These are phyloP conservation scores for Trachymyrmex cornetzi DNA, from an alignment of 1,140 invertebrate species.

Conservation along the genomic window DNA sequence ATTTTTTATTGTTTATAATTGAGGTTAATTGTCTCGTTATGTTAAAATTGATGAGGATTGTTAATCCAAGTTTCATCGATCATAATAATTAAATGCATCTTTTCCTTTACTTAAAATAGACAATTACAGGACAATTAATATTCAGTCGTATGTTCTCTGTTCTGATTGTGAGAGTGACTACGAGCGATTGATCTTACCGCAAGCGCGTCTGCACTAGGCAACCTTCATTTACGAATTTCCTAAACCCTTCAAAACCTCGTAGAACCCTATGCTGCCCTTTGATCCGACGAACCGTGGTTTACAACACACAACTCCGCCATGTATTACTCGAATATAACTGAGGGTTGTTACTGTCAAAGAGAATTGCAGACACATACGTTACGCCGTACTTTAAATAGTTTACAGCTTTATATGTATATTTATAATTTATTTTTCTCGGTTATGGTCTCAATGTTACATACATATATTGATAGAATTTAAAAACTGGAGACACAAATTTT, in stretches of 20 bases:
- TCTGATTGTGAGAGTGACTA: slow-evolving; percentile 5
- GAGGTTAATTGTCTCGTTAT: not conserved
- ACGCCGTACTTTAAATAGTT: slow-evolving; percentile 52
- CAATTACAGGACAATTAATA: slow-evolving; percentile 22
- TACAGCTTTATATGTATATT: slow-evolving; percentile 1
- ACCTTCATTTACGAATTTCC: slow-evolving; percentile 56
- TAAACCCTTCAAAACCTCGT: slow-evolving; percentile 21
- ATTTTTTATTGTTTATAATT: not conserved
- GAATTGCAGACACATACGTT: slow-evolving; percentile 31
- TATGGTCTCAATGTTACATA: not conserved
- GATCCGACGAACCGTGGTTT: slow-evolving; percentile 56
- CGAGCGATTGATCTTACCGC: slow-evolving; percentile 53
- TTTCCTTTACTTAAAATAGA: not conserved
- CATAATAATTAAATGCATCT: not conserved
- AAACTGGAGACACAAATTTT: not conserved
- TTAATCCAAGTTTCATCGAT: not conserved
- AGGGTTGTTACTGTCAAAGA: slow-evolving; percentile 66
- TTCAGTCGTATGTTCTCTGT: slow-evolving; percentile 7
- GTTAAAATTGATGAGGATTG: not conserved
- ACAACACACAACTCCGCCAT: slow-evolving; percentile 55
- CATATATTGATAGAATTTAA: not conserved
- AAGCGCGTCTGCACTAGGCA: slow-evolving; percentile 48
- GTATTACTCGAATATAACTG: slow-evolving; percentile 58
- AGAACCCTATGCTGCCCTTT: slow-evolving; percentile 34
- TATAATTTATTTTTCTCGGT: not conserved